Base-by-base conservation (phyloP, 2,888 invertebrate species). In the Chloromyia formosa region DNA sequence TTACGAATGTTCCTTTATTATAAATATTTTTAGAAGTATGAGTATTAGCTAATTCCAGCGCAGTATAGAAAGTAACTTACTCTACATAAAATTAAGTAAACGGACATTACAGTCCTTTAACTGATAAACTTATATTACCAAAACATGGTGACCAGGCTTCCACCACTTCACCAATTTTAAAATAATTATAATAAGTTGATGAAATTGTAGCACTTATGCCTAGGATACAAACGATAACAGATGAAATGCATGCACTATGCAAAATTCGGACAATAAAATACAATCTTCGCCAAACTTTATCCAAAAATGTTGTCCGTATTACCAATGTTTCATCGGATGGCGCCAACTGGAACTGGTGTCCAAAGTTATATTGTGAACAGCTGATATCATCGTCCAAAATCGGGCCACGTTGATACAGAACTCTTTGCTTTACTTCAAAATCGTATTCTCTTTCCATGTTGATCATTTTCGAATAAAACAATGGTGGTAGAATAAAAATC, bases 401-500 rank as follows among this genome's bases (percentile, higher is more conserved):
- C 12, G 71, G 71, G 4, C 56, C 40, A 5, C 83, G 80, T 73
- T 82, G 80, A 56, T 83, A 84, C 75, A 84, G 83, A 7, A 83
- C 42, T 14, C 71, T 14, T 42, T 62, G 68, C 4, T 14, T 45
- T 27, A 68, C 12, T 68, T 77, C 75, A 10, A 68, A 73, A 77
- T 83, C 81, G 76, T 85, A 82, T 20, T 80, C 80, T 7, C 81
- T 80, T 78, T 86, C 84, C 79, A 92, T 86, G 68, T 87, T 86
- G 71, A 88, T 85, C 10, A 94, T 89, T 82, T 90, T 91, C 0
- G 92, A 86, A 83, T 95, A 95, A 81, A 96, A 90, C 56, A 95
- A 79, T 0, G 95, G 93, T 0, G 96, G 96, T 75, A 94, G 88
- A 75, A 96, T 89, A 79, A 95, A 96, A 80, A 95, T 92, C 12